A percentile compares a stretch with the other conserved stretches of the same genome.
These are phyloP conservation scores for Oplegnathus fasciatus DNA, from an alignment of 2,113 vertebrate species.

Conservation along the genomic window DNA sequence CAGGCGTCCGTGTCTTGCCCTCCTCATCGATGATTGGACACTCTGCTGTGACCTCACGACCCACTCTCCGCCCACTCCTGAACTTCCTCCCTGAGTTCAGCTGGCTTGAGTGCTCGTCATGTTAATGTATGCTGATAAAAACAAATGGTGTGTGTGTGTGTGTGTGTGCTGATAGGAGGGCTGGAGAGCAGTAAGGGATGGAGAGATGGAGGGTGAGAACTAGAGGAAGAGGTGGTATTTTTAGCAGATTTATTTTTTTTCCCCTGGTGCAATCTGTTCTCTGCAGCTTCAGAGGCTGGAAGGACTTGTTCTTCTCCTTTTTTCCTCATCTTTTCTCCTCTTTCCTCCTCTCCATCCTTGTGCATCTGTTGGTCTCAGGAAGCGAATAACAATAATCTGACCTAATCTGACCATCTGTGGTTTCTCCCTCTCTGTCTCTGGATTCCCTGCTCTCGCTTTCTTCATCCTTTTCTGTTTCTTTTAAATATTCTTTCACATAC, in stretches of 20 bases:
- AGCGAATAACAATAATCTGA: slow-evolving; percentile 68
- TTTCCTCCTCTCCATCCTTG: slow-evolving; percentile 34
- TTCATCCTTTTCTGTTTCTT: background rate
- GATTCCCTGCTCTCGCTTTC: background rate
- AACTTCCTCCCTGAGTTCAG: slow-evolving; percentile 77
- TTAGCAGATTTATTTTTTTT: slow-evolving; percentile 72
- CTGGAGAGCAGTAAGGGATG: slow-evolving; percentile 44
- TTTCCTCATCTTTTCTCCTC: slow-evolving; percentile 15
- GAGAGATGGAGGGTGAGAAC: slow-evolving; percentile 69
- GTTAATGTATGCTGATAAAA: slow-evolving; percentile 77
- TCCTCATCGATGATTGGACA: slow-evolving; percentile 67
- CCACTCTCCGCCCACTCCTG: slow-evolving; percentile 71
- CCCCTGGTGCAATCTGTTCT: slow-evolving; percentile 76
- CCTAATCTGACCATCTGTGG: slow-evolving; percentile 71
- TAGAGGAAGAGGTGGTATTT: slow-evolving; percentile 78
- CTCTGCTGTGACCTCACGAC: slow-evolving; percentile 68
- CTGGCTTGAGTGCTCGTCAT: slow-evolving; percentile 50
- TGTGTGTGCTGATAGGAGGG: slow-evolving; percentile 40
- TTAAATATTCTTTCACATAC: slow-evolving; percentile 2
- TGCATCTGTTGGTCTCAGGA: slow-evolving; percentile 59
- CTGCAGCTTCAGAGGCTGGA: slow-evolving; percentile 58
- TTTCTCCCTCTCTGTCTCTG: slow-evolving; percentile 17
- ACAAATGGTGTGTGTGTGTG: slow-evolving; percentile 36
- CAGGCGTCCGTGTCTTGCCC: slow-evolving; percentile 55
- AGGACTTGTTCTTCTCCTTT: slow-evolving; percentile 44